Conservation (phyloP, 2,113 vertebrate genomes). For the Pungitius pungitius region DNA sequence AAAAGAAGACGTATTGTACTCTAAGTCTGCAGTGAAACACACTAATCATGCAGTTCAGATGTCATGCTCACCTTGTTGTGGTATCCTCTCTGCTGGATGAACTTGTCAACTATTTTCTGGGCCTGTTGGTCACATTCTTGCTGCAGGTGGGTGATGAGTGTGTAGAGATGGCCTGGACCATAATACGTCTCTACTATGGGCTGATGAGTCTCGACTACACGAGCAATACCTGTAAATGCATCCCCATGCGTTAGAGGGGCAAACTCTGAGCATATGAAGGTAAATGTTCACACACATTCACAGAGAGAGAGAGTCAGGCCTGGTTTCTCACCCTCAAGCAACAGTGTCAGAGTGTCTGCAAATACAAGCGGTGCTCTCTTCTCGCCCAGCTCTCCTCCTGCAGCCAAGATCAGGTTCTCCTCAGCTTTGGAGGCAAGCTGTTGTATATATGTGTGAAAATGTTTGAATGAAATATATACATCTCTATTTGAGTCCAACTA, state of each 20-base stretch:
- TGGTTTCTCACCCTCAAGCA: slow-evolving; percentile 88
- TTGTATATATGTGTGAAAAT: background rate
- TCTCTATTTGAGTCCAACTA: background rate
- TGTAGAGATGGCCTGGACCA: slow-evolving; percentile 91
- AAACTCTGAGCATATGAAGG: background rate
- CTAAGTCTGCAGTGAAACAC: background rate
- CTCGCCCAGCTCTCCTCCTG: slow-evolving; percentile 89
- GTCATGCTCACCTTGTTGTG: slow-evolving; percentile 86
- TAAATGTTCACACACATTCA: background rate
- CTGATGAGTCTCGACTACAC: slow-evolving; percentile 95
- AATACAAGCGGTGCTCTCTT: slow-evolving; percentile 92
- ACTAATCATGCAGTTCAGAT: background rate
- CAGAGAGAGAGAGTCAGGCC: background rate
- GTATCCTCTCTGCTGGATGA: slow-evolving; percentile 92
- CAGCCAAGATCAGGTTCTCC: slow-evolving; percentile 91
- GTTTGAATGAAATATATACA: background rate
- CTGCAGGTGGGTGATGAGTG: slow-evolving; percentile 93
- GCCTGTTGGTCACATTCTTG: slow-evolving; percentile 93
- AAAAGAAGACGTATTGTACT: background rate
- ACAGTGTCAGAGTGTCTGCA: slow-evolving; percentile 93
- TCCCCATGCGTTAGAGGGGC: background rate
- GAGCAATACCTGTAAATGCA: slow-evolving; percentile 87
- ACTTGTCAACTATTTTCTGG: slow-evolving; percentile 94
- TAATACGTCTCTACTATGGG: slow-evolving; percentile 98
- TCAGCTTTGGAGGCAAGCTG: slow-evolving; percentile 94